These are phyloP conservation scores for Microctonus brassicae DNA, from an alignment of 2,888 invertebrate species.

Conservation along the genomic window DNA sequence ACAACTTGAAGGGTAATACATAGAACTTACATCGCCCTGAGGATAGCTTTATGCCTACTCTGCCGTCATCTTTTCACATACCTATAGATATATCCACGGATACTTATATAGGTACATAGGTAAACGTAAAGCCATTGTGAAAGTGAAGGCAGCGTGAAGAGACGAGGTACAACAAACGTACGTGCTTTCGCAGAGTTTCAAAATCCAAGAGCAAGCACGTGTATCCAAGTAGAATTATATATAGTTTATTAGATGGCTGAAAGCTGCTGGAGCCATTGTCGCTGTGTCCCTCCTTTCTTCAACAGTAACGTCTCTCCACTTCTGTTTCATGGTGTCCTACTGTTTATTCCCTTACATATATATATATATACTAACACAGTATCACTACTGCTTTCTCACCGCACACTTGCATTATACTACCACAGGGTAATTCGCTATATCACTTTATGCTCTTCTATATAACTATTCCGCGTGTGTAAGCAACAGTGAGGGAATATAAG, in stretches of 20 bases:
- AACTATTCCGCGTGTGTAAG: slow-evolving; percentile 12
- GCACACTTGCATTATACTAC: slow-evolving; percentile 23
- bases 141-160: slow-evolving; percentile 16
- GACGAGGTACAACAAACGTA: slow-evolving; percentile 11
- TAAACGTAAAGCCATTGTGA: slow-evolving; percentile 15
- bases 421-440: slow-evolving; percentile 44
- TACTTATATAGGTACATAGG: background rate
- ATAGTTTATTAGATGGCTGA: slow-evolving; percentile 50
- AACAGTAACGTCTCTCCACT: slow-evolving; percentile 40
- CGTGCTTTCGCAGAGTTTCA: slow-evolving; percentile 40
- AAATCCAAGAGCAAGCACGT: slow-evolving; percentile 40
- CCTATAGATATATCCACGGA: background rate
- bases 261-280: slow-evolving; percentile 39
- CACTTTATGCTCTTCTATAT: slow-evolving; percentile 30
- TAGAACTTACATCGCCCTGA: background rate
- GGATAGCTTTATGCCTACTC: background rate
- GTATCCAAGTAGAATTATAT: slow-evolving; percentile 45
- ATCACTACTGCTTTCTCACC: slow-evolving; percentile 31
- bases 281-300: slow-evolving; percentile 14
- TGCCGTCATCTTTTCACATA: background rate
- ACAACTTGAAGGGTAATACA: background rate
- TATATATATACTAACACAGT: too few relatives aligned
- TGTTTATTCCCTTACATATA: slow-evolving; percentile 5
- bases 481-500: background rate
- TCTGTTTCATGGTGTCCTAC: slow-evolving; percentile 31